Percentiles rank a stretch among this genome's conserved stretches.
phyloP scores from a whole-genome alignment of 2,888 invertebrate genomes.

The Sturmia bella region DNA sequence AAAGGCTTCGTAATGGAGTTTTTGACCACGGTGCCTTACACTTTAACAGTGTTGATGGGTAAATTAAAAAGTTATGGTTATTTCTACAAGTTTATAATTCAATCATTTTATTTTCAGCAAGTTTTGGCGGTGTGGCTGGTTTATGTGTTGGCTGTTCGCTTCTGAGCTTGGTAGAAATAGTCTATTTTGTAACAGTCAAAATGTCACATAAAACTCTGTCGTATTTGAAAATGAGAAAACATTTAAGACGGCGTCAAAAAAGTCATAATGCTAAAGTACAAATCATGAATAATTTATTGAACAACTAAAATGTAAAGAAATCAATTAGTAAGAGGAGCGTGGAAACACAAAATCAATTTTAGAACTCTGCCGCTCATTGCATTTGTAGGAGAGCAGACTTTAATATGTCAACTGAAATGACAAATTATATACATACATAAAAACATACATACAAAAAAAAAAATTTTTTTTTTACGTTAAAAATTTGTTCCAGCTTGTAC shows the following conservation, averaged over 20 bases:
- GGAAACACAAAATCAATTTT: no score
- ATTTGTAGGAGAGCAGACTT: no score
- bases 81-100: not conserved
- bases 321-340: no score
- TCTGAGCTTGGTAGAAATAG: slow-evolving; percentile 81
- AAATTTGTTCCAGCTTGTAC: no score
- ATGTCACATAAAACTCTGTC: slow-evolving; percentile 72
- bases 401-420: no score
- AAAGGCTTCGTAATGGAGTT: slow-evolving; percentile 79
- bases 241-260: not conserved
- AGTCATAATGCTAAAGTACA: not conserved
- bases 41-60: slow-evolving; percentile 82
- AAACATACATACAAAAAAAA: no score
- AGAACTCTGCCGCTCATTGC: no score
- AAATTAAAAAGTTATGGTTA: slow-evolving; percentile 33
- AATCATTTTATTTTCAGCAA: slow-evolving; percentile 74
- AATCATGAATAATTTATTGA: slow-evolving; percentile 31
- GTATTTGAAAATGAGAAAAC: slow-evolving; percentile 5
- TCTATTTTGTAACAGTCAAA: slow-evolving; percentile 78
- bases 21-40: slow-evolving; percentile 81
- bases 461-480: no score
- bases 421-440: no score
- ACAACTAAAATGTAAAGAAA: slow-evolving; percentile 5
- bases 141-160: slow-evolving; percentile 83
- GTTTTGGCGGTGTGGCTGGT: slow-evolving; percentile 83